Conservation (phyloP, 2,113 vertebrate species). For the Argyrosomus japonicus region DNA sequence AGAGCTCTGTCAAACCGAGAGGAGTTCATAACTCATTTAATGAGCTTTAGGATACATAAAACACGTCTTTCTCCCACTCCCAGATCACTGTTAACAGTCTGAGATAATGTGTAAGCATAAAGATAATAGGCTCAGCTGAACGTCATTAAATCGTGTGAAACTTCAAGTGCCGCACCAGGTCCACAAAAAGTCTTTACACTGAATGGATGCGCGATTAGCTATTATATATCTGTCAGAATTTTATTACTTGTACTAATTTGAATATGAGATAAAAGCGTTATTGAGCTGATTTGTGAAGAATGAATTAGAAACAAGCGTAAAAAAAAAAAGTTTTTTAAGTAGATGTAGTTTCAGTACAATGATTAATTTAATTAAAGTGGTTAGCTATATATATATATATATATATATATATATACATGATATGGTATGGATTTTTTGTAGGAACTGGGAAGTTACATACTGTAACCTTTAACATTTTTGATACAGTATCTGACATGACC, state of each 20-base stretch:
- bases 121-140: constrained; percentile 66
- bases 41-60: constrained; percentile 61
- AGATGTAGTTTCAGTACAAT: neutral
- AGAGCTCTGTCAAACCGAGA: constrained; percentile 44
- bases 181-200: constrained; percentile 36
- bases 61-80: constrained; percentile 39
- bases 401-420: too few relatives aligned
- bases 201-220: constrained; percentile 32
- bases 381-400: too few relatives aligned
- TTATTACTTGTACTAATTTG: constrained; percentile 29
- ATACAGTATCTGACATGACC: neutral
- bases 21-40: constrained; percentile 62
- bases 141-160: constrained; percentile 48
- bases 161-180: constrained; percentile 19
- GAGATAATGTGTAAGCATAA: constrained; percentile 64
- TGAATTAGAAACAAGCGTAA: neutral
- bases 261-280: constrained; percentile 9
- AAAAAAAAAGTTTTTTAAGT: neutral
- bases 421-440: neutral
- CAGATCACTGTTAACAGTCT: constrained; percentile 53
- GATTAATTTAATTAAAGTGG: neutral
- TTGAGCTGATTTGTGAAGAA: constrained; percentile 12
- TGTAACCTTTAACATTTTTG: neutral
- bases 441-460: neutral
- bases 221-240: constrained; percentile 41